A percentile compares a stretch with the other conserved stretches of the same genome.
Conservation (phyloP, 1,140 invertebrate species). For the Drosophila ananassae region DNA sequence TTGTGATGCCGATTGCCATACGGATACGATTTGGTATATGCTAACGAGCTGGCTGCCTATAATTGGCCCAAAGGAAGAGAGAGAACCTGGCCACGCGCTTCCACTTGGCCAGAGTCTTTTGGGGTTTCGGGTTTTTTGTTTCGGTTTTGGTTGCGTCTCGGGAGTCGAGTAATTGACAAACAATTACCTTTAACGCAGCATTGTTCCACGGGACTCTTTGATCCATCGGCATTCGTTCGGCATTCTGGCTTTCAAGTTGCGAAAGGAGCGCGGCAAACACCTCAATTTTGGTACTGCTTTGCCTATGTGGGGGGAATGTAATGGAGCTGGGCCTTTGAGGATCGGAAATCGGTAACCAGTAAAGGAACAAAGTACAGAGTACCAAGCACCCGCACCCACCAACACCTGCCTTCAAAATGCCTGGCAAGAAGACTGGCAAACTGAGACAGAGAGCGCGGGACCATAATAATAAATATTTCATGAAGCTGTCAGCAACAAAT, state of each 20-base stretch:
- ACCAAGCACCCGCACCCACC: constrained; percentile 41
- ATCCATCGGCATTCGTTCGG: constrained; percentile 69
- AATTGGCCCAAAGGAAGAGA: constrained; percentile 61
- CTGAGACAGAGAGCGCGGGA: constrained; percentile 24
- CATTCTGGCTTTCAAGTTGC: constrained; percentile 72
- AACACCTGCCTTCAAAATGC: constrained; percentile 41
- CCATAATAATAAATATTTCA: constrained; percentile 83
- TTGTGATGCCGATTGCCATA: constrained; percentile 70
- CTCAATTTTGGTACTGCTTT: constrained; percentile 79
- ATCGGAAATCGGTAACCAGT: constrained; percentile 44
- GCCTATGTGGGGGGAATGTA: constrained; percentile 56
- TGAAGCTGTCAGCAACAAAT: constrained; percentile 83
- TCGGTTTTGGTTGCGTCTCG: constrained; percentile 42
- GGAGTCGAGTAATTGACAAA: constrained; percentile 83
- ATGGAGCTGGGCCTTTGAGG: constrained; percentile 8
- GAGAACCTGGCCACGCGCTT: constrained; percentile 60
- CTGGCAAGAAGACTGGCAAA: neutral
- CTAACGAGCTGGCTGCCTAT: constrained; percentile 77
- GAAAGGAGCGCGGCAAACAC: constrained; percentile 65
- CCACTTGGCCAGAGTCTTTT: constrained; percentile 2
- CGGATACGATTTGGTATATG: constrained; percentile 78
- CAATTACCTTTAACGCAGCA: constrained; percentile 82
- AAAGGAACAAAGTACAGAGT: neutral
- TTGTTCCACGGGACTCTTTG: constrained; percentile 71
- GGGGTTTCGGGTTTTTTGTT: neutral